Evolutionary conservation across 2,113 vertebrate species (phyloP), one percentile per base, ranked within the genome.

Genomic region (Nicator chloris): DNA sequence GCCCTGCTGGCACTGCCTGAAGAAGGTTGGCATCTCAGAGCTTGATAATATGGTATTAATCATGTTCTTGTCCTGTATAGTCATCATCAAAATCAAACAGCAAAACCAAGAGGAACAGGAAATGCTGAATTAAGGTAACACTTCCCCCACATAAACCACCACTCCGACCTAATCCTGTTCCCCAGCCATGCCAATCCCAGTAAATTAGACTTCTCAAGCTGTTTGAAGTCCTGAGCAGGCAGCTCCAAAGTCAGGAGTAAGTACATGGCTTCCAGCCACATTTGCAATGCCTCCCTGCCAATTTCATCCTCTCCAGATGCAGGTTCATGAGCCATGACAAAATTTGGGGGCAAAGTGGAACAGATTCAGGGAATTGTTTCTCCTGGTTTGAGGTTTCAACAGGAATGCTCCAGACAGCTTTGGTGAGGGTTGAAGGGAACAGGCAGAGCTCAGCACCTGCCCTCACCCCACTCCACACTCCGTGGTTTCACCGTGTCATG

Each of bases 301-400:
- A 40, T 39, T 73, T 27, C 79, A 11, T n/a, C 33, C 57, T 91
- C 83, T 86, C 69, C 88, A 97, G 72, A 86, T 49, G 81, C 92
- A 84, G 81, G 87, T 86, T 93, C 95, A 92, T 9, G 75, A 95
- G 87, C 64, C 94, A 64, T 90, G 90, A 86, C 88, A 92, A 83
- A 92, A 92, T 47, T 0, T 86, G 85, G 82, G 94, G 87, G 92
- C 68, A 59, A 88, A 92, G 84, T 64, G 39, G 87, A 92, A 79
- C 85, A 91, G 82, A 95, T 73, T 82, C 82, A 54, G 27, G 28
- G 81, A 85, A 82, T 37, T 0, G 2, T 69, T 87, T 85, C 89
- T 95, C 54, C 57, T 54, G 89, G 75, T 73, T 53, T 91, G 94
- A 95, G 82, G 78, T 96, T 95, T 95, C 66, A 61, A 6, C 5